Evolutionary conservation across 1,140 invertebrate species (phyloP).

Genomic region (Steinernema feltiae): DNA sequence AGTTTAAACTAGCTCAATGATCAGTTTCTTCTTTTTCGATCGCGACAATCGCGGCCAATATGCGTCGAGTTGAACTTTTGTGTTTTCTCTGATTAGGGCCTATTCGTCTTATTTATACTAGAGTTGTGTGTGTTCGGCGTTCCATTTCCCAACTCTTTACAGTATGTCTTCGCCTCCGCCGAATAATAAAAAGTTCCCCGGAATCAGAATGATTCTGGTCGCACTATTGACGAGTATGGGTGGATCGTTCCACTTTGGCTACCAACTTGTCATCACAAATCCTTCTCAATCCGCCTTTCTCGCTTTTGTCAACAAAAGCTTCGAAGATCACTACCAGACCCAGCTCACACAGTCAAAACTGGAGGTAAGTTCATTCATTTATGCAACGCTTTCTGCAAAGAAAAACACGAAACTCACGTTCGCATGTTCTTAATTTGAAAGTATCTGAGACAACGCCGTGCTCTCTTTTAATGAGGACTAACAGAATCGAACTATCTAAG

Average conservation of each 20-base stretch:
- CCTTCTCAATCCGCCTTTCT: slow-evolving; percentile 46
- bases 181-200: slow-evolving; percentile 12
- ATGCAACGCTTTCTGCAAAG: too few relatives aligned
- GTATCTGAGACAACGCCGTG: too few relatives aligned
- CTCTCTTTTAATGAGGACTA: too few relatives aligned
- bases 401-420: too few relatives aligned
- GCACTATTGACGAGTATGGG: slow-evolving; percentile 41
- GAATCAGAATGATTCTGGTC: background rate
- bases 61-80: slow-evolving; percentile 11
- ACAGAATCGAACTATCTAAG: too few relatives aligned
- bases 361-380: slow-evolving; percentile 24
- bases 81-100: slow-evolving; percentile 8
- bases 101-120: background rate
- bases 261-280: slow-evolving; percentile 45
- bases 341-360: background rate
- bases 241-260: slow-evolving; percentile 49
- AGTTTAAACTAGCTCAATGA: background rate
- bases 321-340: slow-evolving; percentile 21
- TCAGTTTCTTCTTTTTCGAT: background rate
- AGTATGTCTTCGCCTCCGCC: background rate
- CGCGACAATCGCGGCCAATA: background rate
- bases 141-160: slow-evolving; percentile 2
- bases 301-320: slow-evolving; percentile 35
- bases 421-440: too few relatives aligned
- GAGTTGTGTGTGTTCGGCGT: background rate